phyloP scores from a whole-genome alignment of 1,140 invertebrate genomes.

The Lasaia peninsularis region DNA sequence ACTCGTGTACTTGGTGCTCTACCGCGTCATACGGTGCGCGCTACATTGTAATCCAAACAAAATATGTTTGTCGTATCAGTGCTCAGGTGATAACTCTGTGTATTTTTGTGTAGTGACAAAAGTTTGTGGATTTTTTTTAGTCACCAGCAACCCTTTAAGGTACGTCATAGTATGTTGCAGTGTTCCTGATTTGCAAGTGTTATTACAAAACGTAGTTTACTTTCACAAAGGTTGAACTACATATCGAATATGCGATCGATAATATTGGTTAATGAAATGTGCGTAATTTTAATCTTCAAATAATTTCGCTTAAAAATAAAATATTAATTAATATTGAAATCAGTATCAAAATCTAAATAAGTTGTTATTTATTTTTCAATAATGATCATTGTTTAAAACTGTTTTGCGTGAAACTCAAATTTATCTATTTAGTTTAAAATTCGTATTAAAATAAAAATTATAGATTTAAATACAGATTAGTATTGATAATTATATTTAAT shows the following conservation, averaged over 20 bases:
- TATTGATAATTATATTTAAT: no score
- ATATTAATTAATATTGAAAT: no score
- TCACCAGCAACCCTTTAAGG: constrained; percentile 1
- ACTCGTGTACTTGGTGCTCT: not conserved
- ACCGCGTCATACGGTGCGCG: constrained; percentile 7
- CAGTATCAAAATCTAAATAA: no score
- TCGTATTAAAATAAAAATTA: no score
- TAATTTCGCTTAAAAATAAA: no score
- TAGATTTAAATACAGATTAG: no score
- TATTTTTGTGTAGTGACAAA: constrained; percentile 1
- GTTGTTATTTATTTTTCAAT: no score
- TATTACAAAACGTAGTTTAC: constrained; percentile 9
- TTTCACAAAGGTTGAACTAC: constrained; percentile 10
- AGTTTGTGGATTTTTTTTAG: constrained; percentile 8
- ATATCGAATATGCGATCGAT: constrained; percentile 3
- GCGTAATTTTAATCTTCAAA: no score
- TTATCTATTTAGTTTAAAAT: no score
- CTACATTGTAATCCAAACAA: not conserved
- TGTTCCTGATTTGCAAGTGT: constrained; percentile 4
- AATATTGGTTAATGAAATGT: not conserved
- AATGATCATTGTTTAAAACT: no score
- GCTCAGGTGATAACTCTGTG: constrained; percentile 8
- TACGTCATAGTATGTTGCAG: not conserved
- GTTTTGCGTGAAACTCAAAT: no score
- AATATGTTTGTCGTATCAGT: constrained; percentile 6